Conservation (phyloP, 2,113 vertebrate genomes). For the Heterochromis multidens region DNA sequence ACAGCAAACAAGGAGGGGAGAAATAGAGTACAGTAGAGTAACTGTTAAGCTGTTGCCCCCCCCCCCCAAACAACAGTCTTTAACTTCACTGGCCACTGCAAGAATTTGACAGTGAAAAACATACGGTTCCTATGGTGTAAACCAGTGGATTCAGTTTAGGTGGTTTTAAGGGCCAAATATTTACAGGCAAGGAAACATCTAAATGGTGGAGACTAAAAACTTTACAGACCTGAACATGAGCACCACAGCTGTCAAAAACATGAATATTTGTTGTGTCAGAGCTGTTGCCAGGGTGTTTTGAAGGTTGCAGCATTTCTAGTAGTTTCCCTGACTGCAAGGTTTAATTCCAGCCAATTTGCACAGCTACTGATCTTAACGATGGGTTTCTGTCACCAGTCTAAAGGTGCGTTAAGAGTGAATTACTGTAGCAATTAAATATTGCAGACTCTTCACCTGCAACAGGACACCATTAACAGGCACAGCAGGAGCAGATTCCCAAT, state of each 20-base stretch:
- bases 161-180: not conserved
- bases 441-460: not conserved
- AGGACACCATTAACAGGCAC: not conserved
- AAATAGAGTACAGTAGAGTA: not conserved
- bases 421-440: not conserved
- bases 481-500: not conserved
- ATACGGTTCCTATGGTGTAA: too few relatives aligned
- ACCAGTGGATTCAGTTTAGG: not conserved
- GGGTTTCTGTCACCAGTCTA: not conserved
- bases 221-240: not conserved
- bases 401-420: not conserved
- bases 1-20: too few relatives aligned
- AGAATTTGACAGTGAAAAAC: too few relatives aligned
- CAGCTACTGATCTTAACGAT: not conserved
- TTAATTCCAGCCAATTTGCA: not conserved
- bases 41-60: too few relatives aligned
- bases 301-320: not conserved
- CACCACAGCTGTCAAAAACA: not conserved
- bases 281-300: not conserved
- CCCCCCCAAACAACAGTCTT: too few relatives aligned
- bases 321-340: not conserved
- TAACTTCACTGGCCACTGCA: too few relatives aligned
- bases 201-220: not conserved
- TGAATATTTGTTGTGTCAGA: not conserved
- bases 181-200: not conserved